Evolutionary conservation across 1,140 invertebrate species (phyloP), one percentile per base, ranked within the genome.

Genomic region (Spodoptera frugiperda): DNA sequence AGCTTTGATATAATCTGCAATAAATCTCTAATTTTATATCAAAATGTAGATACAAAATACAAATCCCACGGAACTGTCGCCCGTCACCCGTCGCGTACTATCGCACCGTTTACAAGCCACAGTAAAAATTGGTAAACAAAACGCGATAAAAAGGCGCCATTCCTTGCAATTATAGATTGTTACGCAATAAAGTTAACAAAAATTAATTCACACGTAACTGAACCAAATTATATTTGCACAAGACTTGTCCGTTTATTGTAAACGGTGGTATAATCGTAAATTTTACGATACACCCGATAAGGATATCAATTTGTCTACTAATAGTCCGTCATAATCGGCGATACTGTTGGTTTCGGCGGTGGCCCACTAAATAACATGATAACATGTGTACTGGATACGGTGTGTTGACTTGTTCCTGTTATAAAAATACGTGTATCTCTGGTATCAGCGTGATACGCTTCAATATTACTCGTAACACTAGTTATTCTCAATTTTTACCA

Each of bases 241-340:
- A 85, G 78, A 84, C 87, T 91, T 85, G 87, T 88, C 80, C 82
- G 79, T 78, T 78, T 68, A 86, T 89, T 84, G 84, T 85, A 51
- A 76, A 80, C 67, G 81, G 75, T 75, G 83, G 81, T 76, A 78
- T 53, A 84, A 86, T 88, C 84, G 82, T 91, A 88, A 89, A 87
- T 82, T 91, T 90, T 88, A 90, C 83, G 86, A 88, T 85, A 84
- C 59, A 75, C 15, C 53, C 54, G 89, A 91, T 90, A 90, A 87
- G 74, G 63, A 79, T 91, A 91, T 89, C 89, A 89, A 88, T 91
- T 87, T 87, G 87, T 89, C 84, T 83, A 81, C 82, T 88, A 88
- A 84, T 88, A 84, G 83, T 76, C 15, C 53, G 68, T 81, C 44
- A 76, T 85, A 84, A 86, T 85, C 85, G 44, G 14, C 65, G 86